phyloP scores from a whole-genome alignment of 2,113 vertebrate genomes.

The Chaetodon auriga region DNA sequence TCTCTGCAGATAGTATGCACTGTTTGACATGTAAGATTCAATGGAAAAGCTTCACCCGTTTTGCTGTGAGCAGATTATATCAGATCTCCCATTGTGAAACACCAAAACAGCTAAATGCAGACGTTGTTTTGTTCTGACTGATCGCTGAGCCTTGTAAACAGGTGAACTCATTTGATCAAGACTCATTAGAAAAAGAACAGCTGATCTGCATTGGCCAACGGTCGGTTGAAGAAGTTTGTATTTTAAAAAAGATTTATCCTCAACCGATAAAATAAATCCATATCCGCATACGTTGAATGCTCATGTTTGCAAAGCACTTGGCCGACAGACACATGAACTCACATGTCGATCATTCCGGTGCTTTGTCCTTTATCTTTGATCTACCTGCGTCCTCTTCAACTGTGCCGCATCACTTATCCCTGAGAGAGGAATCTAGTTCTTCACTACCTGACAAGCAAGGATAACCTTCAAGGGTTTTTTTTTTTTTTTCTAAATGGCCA shows the following conservation, averaged over 20 bases:
- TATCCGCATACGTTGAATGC: background rate
- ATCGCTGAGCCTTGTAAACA: constrained; percentile 29
- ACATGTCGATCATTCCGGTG: background rate
- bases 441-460: constrained; percentile 37
- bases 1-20: background rate
- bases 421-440: constrained; percentile 11
- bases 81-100: constrained; percentile 9
- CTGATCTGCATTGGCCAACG: constrained; percentile 8
- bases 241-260: background rate
- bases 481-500: constrained; percentile 21
- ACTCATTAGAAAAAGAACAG: constrained; percentile 37
- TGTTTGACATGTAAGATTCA: background rate
- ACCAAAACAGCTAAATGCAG: constrained; percentile 3
- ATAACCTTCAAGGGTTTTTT: constrained; percentile 29
- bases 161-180: constrained; percentile 22
- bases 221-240: background rate
- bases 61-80: constrained; percentile 13
- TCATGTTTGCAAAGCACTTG: background rate
- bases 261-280: background rate
- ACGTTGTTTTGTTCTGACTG: constrained; percentile 29
- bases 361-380: constrained; percentile 7
- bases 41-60: background rate
- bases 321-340: background rate
- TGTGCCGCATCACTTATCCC: constrained; percentile 27
- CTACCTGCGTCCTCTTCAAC: constrained; percentile 1